phyloP scores from a whole-genome alignment of 2,113 vertebrate species.

The Ciconia boyciana region DNA sequence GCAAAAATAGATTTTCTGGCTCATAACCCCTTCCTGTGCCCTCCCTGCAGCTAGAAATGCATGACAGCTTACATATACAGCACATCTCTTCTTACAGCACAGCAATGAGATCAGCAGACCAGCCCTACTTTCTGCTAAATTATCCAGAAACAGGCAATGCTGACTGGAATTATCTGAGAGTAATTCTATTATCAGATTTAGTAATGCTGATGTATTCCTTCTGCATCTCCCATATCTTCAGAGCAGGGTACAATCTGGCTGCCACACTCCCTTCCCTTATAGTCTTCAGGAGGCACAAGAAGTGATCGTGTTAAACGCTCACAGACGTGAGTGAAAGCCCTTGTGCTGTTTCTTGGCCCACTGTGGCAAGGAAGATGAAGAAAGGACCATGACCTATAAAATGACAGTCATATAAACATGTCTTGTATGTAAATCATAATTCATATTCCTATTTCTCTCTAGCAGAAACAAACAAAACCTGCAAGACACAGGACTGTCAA shows the following conservation, averaged over 20 bases:
- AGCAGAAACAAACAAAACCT: background rate
- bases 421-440: fast-evolving
- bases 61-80: background rate
- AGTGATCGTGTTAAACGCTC: fast-evolving
- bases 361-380: background rate
- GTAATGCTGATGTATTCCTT: background rate
- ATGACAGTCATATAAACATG: background rate
- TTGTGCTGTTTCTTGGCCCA: background rate
- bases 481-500: background rate
- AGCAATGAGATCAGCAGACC: background rate
- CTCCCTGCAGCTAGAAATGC: background rate
- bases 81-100: background rate
- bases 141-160: background rate
- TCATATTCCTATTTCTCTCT: background rate
- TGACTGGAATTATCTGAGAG: background rate
- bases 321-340: background rate
- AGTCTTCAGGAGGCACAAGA: background rate
- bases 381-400: fast-evolving
- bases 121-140: background rate
- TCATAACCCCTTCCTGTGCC: background rate
- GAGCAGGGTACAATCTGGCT: background rate
- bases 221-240: background rate
- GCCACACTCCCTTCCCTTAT: background rate
- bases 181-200: background rate
- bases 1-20: background rate